Base-by-base conservation (phyloP, 2,113 vertebrate genomes). In the Saguinus midas region DNA sequence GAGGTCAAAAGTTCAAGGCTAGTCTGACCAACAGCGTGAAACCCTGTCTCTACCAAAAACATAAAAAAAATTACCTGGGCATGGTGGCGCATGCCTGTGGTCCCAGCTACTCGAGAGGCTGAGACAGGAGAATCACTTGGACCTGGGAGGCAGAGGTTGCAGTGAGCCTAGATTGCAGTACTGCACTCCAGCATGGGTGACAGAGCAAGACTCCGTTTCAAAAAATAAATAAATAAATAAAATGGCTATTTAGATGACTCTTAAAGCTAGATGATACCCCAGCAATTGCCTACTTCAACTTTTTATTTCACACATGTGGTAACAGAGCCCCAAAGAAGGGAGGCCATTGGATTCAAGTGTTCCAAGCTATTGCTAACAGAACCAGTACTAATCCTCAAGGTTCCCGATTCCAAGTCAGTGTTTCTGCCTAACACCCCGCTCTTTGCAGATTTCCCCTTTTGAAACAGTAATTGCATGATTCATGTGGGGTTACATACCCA, bases 241-340 rank as follows among this genome's bases (percentile, higher is more conserved):
- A 64, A 64, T 2, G 5, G 7, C 48, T 80, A 40, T 32, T 84
- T 87, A 57, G 48, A 50, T 8, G 27, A 23, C 70, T 82, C 72
- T 92, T 94, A 73, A 68, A 87, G 40, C 73, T 37, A 52, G 48
- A 85, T 66, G n/a, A 40, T 43, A 14, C 58, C 58, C 32, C 78
- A n/a, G n/a, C 68, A 61, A 73, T 43, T 43, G 58, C 4, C 10
- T n/a, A 57, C 20, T 83, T 61, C 43, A 43, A 50, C 8, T 50
- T 85, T 84, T 90, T 89, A 37, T 86, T 95, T 87, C 76, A 79
- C 57, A 66, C 57, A 45, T 64, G 52, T 92, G 76, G n/a, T 84
- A 94, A 57, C 55, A 20, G 64, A 68, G 61, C 14, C 64, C 27
- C 52, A 35, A 61, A 64, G 20, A 83, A 12, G 20, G 29, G 40